Evolutionary conservation across 2,113 vertebrate genomes (phyloP), one percentile per base, ranked within the genome.

Genomic region (Morphnarchus princeps): DNA sequence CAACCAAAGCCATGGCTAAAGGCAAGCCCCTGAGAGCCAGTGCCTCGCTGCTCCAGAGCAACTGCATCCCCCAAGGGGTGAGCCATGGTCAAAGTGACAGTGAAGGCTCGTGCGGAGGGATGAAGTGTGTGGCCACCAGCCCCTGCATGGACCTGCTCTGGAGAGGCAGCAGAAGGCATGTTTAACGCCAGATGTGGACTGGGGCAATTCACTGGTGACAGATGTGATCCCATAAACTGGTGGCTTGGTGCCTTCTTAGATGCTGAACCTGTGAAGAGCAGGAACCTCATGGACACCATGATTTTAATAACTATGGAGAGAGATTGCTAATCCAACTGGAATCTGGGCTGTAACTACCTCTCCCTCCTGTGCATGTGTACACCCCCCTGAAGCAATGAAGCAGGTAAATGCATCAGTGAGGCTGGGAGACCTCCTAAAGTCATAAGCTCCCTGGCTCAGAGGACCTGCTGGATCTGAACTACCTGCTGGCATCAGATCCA

Each of bases 51-150:
- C 12, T 45, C 34, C 55, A 42, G 55, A 25, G 65, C 31, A 42
- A 11, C 42, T 19, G 66, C 55, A 38, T 13, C 25, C 32, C 45
- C 18, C 38, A 6, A 34, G 47, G 62, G 25, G 2, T 26, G 22
- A 83, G 38, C 25, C 10, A 5, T 0, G 25, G 19, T 16, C 69
- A 47, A 17, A 83, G 19, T 1, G 2, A 31, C 26, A 3, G 2
- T 7, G 36, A 70, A 38, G 34, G 57, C 61, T 52, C 0, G 0
- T 47, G 34, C 26, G 73, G 43, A 0, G 4, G 34, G 9, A 24
- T 13, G 50, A 70, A 38, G 88, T 5, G 11, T 1, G 1, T 11
- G 54, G 82, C 29, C 91, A 87, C 7, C 47, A 40, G 36, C 24
- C 26, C 45, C 6, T 10, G 20, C 18, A 1, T 11, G 29, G 69